A percentile compares a stretch with the other conserved stretches of the same genome.
These are phyloP conservation scores for Magallana nippona DNA, from an alignment of 2,888 invertebrate genomes.

Conservation along the genomic window DNA sequence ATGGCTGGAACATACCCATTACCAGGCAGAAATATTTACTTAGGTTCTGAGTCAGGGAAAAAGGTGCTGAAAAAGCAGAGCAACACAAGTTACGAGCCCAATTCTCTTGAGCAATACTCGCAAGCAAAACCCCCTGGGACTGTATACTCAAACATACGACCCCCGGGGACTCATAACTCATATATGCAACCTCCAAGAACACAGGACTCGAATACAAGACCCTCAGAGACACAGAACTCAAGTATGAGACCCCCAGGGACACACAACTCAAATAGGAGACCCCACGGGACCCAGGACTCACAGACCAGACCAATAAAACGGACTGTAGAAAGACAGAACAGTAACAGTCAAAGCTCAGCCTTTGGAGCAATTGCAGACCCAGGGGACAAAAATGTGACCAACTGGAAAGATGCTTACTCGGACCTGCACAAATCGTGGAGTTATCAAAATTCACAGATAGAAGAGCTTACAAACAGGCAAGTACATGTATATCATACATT, in stretches of 20 bases:
- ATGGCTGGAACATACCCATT: too few species aligned
- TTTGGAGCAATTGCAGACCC: background rate
- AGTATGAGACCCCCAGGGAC: too few species aligned
- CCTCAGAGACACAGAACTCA: too few species aligned
- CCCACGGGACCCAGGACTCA: background rate
- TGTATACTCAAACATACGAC: too few species aligned
- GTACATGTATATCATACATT: too few species aligned
- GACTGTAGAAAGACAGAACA: background rate
- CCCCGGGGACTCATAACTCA: too few species aligned
- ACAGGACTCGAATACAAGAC: too few species aligned
- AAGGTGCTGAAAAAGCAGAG: background rate
- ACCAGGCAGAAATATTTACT: too few species aligned
- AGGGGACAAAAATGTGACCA: background rate
- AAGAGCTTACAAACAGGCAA: too few species aligned
- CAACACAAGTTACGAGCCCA: background rate
- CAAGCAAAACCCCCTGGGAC: too few species aligned
- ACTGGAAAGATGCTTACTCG: background rate
- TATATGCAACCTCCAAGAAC: too few species aligned
- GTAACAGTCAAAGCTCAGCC: background rate
- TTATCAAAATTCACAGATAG: constrained; percentile 8
- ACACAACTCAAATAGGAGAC: background rate
- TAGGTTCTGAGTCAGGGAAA: background rate
- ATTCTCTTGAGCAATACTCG: too few species aligned
- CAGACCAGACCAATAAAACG: background rate
- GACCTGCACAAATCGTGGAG: constrained; percentile 16